Conservation (phyloP, 2,113 vertebrate species). For the Scopus umbretta region DNA sequence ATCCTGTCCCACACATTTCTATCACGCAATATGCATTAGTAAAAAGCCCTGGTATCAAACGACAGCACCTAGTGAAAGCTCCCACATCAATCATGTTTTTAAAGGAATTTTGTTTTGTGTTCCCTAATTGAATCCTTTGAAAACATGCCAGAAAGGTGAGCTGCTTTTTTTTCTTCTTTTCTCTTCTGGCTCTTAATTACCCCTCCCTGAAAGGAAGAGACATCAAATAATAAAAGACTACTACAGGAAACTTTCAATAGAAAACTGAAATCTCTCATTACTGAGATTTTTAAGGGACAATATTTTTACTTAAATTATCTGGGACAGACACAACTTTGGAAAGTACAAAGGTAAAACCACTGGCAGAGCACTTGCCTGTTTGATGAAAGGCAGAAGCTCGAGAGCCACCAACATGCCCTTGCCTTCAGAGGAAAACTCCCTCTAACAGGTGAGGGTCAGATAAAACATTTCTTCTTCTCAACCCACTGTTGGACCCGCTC, state of each 20-base stretch:
- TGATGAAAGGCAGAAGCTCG: background rate
- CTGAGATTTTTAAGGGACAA: background rate
- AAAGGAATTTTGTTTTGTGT: constrained; percentile 4
- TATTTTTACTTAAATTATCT: background rate
- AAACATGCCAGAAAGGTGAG: constrained; percentile 7
- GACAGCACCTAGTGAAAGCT: constrained; percentile 1
- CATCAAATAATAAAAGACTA: background rate
- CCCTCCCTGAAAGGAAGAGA: background rate
- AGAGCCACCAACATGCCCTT: background rate
- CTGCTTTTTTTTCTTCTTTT: background rate
- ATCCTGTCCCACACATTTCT: background rate
- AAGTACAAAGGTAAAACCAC: background rate
- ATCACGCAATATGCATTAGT: background rate
- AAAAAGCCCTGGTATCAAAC: background rate
- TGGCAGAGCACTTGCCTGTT: background rate
- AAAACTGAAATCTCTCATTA: background rate
- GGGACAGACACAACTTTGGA: background rate
- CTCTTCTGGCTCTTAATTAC: constrained; percentile 10
- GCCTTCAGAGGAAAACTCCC: background rate
- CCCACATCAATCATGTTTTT: background rate
- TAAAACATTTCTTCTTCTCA: background rate
- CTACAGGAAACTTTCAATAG: background rate
- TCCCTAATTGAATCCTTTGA: constrained; percentile 26
- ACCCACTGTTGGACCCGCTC: background rate
- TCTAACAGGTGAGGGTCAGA: background rate